phyloP scores from a whole-genome alignment of 2,113 vertebrate genomes.

The Sporophila hypoxantha region DNA sequence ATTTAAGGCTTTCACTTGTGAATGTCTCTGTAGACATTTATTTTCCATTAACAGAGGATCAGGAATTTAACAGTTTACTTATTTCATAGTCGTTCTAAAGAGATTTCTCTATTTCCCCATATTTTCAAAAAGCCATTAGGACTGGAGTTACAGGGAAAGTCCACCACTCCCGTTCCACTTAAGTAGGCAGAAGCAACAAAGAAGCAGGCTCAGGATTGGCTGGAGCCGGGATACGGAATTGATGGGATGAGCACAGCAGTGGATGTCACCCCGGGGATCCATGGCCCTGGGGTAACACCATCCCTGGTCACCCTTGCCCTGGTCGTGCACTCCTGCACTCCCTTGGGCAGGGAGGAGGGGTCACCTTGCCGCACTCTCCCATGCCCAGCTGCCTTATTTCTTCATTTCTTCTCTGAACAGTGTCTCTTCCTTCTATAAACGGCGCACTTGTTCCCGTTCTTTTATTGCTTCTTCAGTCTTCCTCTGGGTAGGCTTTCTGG shows the following conservation, averaged over 20 bases:
- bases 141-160: not conserved
- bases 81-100: conserved; percentile 15
- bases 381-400: too few species aligned
- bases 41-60: conserved; percentile 16
- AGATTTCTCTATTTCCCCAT: not conserved
- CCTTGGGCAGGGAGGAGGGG: not conserved
- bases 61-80: conserved; percentile 27
- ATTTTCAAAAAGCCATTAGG: not conserved
- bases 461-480: too few species aligned
- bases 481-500: too few species aligned
- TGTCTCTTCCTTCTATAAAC: too few species aligned
- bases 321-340: too few species aligned
- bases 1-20: not conserved
- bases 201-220: not conserved
- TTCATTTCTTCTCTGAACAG: too few species aligned
- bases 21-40: not conserved
- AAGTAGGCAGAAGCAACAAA: not conserved
- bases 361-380: not conserved
- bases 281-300: not conserved
- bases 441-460: too few species aligned
- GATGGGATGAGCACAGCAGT: not conserved
- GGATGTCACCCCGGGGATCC: not conserved
- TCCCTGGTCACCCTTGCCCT: not conserved
- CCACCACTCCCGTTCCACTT: not conserved
- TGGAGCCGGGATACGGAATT: not conserved